phyloP scores from a whole-genome alignment of 2,113 vertebrate genomes.

The Zosterops pallidus region DNA sequence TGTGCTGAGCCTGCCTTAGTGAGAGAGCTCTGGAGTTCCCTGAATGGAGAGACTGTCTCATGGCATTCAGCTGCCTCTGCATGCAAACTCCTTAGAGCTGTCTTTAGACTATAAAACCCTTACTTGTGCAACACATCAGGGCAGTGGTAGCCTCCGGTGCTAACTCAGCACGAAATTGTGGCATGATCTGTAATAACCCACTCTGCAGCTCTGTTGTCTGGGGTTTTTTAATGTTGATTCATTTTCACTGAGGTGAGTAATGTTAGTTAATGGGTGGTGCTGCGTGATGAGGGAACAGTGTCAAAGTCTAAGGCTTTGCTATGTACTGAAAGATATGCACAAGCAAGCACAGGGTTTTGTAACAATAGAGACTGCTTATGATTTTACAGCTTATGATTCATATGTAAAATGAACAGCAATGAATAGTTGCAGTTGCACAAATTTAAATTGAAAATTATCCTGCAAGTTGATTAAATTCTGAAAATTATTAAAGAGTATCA shows the following conservation, averaged over 20 bases:
- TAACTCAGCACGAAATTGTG: background rate
- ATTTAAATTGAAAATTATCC: background rate
- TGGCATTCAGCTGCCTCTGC: background rate
- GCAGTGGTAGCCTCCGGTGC: background rate
- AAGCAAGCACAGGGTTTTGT: background rate
- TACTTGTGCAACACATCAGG: background rate
- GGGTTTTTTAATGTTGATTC: background rate
- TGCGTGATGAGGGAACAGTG: background rate
- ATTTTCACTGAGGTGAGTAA: slow-evolving; percentile 3
- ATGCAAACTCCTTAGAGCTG: background rate
- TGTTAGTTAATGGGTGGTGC: background rate
- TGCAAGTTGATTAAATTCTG: slow-evolving; percentile 18
- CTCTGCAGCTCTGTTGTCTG: background rate
- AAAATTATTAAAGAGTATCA: background rate
- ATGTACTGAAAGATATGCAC: background rate
- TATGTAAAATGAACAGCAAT: background rate
- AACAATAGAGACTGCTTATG: background rate
- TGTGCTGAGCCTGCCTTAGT: background rate
- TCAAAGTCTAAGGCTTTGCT: slow-evolving; percentile 8
- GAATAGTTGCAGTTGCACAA: background rate
- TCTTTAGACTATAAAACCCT: background rate
- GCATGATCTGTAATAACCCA: background rate
- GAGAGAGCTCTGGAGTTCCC: background rate
- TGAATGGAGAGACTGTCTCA: background rate
- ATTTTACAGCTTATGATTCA: background rate